These are phyloP conservation scores for Xiphydria camelus DNA, from an alignment of 2,888 invertebrate genomes.

Conservation along the genomic window DNA sequence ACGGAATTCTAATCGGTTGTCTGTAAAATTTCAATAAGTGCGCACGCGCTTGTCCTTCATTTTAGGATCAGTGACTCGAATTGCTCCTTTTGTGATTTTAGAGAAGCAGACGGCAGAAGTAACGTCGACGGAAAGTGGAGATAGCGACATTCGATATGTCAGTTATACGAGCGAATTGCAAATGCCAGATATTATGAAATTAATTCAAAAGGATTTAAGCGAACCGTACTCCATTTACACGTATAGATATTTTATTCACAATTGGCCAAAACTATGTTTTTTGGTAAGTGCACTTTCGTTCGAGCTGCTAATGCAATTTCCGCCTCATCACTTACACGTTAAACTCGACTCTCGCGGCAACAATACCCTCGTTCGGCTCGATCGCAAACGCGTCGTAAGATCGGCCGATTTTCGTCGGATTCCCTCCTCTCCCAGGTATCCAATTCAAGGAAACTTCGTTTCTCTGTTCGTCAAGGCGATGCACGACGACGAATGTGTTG, in stretches of 20 bases:
- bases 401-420: neutral
- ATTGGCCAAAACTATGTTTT: slow-evolving; percentile 99
- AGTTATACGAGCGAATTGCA: slow-evolving; percentile 94
- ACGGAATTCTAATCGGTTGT: too few relatives aligned
- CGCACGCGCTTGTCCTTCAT: too few relatives aligned
- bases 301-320: neutral
- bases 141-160: slow-evolving; percentile 62
- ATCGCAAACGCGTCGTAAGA: too few relatives aligned
- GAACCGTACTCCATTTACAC: slow-evolving; percentile 99
- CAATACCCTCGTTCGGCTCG: too few relatives aligned
- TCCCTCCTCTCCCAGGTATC: neutral
- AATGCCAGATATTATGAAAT: slow-evolving; percentile 98
- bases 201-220: slow-evolving; percentile 98
- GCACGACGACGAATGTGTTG: slow-evolving; percentile 85
- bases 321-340: neutral
- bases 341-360: neutral
- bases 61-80: too few relatives aligned
- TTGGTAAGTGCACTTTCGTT: slow-evolving; percentile 71
- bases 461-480: slow-evolving; percentile 68
- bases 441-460: too few relatives aligned
- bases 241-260: slow-evolving; percentile 99
- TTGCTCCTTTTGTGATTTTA: slow-evolving; percentile 18
- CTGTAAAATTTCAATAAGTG: too few relatives aligned
- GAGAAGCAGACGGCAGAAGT: slow-evolving; percentile 40
- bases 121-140: slow-evolving; percentile 37